Evolutionary conservation across 2,113 vertebrate genomes (phyloP).

Genomic region (Oncorhynchus kisutch): DNA sequence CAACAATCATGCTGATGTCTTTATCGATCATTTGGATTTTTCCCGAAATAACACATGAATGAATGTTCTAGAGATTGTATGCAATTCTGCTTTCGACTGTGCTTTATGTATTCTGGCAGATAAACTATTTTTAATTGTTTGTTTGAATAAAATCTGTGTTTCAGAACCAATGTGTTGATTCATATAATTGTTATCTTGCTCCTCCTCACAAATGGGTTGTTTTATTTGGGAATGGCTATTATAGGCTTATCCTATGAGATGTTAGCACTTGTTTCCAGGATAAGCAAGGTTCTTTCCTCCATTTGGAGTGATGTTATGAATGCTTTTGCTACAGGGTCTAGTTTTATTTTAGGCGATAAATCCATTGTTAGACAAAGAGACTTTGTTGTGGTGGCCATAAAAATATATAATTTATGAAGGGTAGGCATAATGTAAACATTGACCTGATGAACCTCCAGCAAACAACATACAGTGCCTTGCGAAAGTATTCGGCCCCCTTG

Average conservation of each 20-base stretch:
- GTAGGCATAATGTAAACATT: no score
- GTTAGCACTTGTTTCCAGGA: no score
- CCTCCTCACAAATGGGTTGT: not conserved
- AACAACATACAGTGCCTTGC: no score
- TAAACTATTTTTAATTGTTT: slow-evolving; percentile 77
- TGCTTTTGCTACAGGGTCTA: no score
- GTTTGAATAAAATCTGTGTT: slow-evolving; percentile 79
- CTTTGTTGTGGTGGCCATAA: no score
- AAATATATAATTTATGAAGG: no score
- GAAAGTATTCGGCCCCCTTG: no score
- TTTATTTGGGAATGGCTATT: not conserved
- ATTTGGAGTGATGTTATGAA: no score
- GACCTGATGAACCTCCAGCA: no score
- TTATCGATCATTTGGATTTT: slow-evolving; percentile 63
- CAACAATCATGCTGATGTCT: slow-evolving; percentile 52
- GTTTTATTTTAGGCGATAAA: no score
- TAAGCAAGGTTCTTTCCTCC: no score
- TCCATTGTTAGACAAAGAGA: no score
- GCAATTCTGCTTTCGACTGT: slow-evolving; percentile 63
- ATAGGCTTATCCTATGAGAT: not conserved
- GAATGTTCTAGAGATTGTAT: slow-evolving; percentile 63
- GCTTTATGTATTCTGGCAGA: slow-evolving; percentile 66
- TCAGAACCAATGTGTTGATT: slow-evolving; percentile 56
- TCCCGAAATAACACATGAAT: slow-evolving; percentile 17
- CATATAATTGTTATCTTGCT: not conserved